Conservation (phyloP, 2,888 invertebrate genomes). For the Brachyptera putata region DNA sequence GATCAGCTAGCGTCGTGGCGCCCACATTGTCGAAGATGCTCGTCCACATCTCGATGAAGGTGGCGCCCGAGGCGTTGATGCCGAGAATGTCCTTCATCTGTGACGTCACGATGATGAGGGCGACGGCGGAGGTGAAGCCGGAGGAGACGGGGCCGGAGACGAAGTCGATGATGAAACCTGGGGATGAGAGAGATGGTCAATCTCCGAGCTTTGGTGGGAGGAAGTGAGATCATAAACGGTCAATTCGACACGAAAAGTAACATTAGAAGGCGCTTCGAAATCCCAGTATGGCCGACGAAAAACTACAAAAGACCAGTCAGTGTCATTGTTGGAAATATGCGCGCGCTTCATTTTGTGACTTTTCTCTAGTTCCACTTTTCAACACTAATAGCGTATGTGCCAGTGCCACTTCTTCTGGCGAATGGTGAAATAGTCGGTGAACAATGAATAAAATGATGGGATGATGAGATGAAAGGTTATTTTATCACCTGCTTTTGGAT, state of each 20-base stretch:
- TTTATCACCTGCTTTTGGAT: no score
- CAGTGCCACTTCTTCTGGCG: no score
- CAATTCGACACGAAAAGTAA: slow-evolving; percentile 73
- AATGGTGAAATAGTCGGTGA: no score
- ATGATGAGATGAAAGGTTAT: no score
- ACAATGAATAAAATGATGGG: no score
- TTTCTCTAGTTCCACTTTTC: no score
- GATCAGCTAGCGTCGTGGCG: slow-evolving; percentile 64
- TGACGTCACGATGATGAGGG: slow-evolving; percentile 83
- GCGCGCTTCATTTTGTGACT: no score
- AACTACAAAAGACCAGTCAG: no score
- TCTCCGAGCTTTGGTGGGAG: slow-evolving; percentile 67
- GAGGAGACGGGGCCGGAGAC: slow-evolving; percentile 86
- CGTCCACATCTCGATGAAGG: slow-evolving; percentile 73
- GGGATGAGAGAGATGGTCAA: neutral
- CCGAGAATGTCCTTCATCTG: slow-evolving; percentile 60
- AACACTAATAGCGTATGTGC: no score
- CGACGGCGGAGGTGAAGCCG: slow-evolving; percentile 87
- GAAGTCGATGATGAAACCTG: slow-evolving; percentile 82
- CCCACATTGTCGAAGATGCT: slow-evolving; percentile 65
- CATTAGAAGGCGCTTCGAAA: no score
- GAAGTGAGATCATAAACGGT: slow-evolving; percentile 88
- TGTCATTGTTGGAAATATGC: no score
- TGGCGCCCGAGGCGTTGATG: slow-evolving; percentile 64
- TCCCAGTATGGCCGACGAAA: no score